Percentiles rank a stretch among this genome's conserved stretches.
Conservation (phyloP, 2,888 invertebrate species). For the Cataglyphis albicans region DNA sequence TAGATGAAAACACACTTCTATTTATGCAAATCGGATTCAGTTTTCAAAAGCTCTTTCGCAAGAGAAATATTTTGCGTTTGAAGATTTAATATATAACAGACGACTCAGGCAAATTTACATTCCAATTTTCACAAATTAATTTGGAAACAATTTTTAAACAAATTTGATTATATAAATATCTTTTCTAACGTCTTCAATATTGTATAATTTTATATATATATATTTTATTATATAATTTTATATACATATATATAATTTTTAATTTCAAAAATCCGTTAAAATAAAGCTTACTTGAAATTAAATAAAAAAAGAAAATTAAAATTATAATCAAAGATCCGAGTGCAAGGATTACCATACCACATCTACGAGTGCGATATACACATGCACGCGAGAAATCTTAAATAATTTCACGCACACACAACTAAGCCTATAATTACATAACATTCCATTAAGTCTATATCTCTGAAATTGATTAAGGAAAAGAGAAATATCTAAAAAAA, state of each 20-base stretch:
- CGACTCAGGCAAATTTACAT: not conserved
- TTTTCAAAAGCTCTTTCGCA: constrained; percentile 22
- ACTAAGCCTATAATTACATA: constrained; percentile 12
- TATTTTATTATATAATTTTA: not conserved
- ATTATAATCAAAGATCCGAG: not conserved
- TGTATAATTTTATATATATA: not conserved
- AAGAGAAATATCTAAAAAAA: not conserved
- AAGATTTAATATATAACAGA: not conserved
- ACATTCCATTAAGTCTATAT: constrained; percentile 18
- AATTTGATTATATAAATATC: not conserved
- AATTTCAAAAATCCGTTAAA: not conserved
- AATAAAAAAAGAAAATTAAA: not conserved
- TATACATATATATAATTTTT: not conserved
- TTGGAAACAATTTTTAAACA: not conserved
- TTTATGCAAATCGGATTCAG: constrained; percentile 40
- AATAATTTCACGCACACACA: constrained; percentile 16
- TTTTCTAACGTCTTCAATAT: not conserved
- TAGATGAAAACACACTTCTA: not conserved
- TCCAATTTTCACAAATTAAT: not conserved
- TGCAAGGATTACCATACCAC: not conserved
- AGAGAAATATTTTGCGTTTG: constrained; percentile 8
- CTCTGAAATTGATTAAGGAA: not conserved
- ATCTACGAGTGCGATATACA: not conserved
- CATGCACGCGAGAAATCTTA: not conserved
- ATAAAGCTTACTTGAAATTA: not conserved